These are phyloP conservation scores for Rousettus leschenaultii DNA, from an alignment of 2,113 vertebrate species.

Conservation along the genomic window DNA sequence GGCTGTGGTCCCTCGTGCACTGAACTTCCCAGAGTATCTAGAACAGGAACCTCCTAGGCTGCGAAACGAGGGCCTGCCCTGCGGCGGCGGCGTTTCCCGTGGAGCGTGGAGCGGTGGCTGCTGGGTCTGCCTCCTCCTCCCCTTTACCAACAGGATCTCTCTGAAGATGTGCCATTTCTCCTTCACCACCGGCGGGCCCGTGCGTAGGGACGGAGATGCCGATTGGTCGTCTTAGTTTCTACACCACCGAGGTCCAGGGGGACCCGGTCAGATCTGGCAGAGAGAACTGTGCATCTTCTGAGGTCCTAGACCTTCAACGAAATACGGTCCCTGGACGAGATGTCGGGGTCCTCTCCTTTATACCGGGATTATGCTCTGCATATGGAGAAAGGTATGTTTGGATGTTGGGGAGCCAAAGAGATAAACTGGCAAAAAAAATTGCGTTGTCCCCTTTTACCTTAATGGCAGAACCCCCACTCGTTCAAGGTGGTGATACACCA, in stretches of 20 bases:
- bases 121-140: neutral
- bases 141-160: neutral
- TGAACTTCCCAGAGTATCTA: neutral
- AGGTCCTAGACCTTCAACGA: neutral
- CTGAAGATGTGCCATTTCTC: neutral
- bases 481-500: neutral
- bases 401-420: neutral
- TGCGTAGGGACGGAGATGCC: rapidly evolving
- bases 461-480: neutral
- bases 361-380: too few species aligned
- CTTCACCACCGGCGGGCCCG: too few species aligned
- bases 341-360: neutral
- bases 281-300: neutral
- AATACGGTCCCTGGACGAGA: neutral
- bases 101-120: too few species aligned
- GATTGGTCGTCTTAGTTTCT: neutral
- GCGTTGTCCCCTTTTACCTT: neutral
- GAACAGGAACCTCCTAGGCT: neutral
- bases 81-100: neutral
- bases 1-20: neutral
- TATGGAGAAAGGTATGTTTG: neutral
- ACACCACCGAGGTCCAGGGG: neutral
- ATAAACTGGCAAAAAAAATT: neutral
- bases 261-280: neutral
- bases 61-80: neutral